Conservation (phyloP, 2,797 vertebrate genomes). For the Pseudochirops corinnae region DNA sequence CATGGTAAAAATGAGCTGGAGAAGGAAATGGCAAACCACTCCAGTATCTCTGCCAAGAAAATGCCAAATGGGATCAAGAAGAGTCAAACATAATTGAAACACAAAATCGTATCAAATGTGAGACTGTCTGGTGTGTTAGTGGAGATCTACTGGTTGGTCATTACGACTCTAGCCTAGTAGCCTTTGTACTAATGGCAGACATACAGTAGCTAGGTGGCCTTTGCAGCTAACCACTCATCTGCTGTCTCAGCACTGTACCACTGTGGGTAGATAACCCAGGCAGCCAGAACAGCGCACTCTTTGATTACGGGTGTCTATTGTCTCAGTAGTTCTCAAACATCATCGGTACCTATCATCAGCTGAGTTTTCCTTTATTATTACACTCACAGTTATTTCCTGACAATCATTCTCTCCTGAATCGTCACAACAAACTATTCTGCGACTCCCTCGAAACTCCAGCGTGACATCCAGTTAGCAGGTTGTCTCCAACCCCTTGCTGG, state of each 20-base stretch:
- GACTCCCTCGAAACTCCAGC: background rate
- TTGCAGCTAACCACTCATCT: background rate
- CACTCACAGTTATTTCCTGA: background rate
- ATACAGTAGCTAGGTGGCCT: background rate
- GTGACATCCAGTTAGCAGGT: background rate
- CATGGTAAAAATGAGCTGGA: background rate
- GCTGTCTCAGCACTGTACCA: background rate
- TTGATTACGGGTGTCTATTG: accelerated
- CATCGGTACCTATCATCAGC: background rate
- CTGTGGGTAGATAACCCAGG: background rate
- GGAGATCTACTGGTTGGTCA: background rate
- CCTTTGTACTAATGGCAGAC: background rate
- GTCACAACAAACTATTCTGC: background rate
- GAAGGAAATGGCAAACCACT: background rate
- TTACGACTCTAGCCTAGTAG: background rate
- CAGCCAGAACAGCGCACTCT: accelerated
- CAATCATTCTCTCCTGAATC: background rate
- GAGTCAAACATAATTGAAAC: background rate
- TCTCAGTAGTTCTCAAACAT: background rate
- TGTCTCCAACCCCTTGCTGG: background rate
- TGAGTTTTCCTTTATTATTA: background rate
- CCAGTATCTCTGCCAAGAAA: background rate
- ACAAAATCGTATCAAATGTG: background rate
- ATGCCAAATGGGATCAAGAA: background rate
- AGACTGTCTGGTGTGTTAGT: background rate